Conservation (phyloP, 2,888 invertebrate genomes). For the Luperina testacea region DNA sequence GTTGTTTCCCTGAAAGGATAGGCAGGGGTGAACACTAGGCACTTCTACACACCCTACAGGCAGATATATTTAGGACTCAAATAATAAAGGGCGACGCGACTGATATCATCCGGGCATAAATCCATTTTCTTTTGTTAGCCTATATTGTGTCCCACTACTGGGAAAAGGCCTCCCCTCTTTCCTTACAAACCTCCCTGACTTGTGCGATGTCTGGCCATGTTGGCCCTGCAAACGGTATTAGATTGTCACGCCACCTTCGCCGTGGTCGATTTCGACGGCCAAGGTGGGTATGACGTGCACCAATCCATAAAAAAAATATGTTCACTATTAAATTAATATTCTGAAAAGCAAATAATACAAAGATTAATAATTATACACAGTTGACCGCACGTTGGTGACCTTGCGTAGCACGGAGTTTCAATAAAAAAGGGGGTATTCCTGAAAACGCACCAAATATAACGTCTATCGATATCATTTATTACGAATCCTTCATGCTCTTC, state of each 20-base stretch:
- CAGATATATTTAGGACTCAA: background rate
- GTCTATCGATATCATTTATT: no score
- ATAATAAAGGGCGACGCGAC: background rate
- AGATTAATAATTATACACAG: background rate
- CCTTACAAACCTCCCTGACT: background rate
- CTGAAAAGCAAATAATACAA: background rate
- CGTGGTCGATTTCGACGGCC: background rate
- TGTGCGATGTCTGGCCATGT: background rate
- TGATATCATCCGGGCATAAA: background rate
- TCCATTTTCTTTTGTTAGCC: background rate
- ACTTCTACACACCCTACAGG: background rate
- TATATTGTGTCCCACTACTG: background rate
- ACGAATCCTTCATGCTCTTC: no score
- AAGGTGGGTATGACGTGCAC: background rate
- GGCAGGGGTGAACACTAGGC: no score
- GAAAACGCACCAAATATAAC: no score
- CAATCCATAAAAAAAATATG: background rate
- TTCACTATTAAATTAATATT: background rate
- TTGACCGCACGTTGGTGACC: background rate
- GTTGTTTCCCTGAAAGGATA: background rate
- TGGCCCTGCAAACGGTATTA: background rate
- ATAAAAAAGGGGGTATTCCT: background rate
- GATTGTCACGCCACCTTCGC: background rate
- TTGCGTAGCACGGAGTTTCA: background rate
- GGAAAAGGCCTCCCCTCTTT: background rate